These are phyloP conservation scores for Perca flavescens DNA, from an alignment of 2,113 vertebrate species.

Conservation along the genomic window DNA sequence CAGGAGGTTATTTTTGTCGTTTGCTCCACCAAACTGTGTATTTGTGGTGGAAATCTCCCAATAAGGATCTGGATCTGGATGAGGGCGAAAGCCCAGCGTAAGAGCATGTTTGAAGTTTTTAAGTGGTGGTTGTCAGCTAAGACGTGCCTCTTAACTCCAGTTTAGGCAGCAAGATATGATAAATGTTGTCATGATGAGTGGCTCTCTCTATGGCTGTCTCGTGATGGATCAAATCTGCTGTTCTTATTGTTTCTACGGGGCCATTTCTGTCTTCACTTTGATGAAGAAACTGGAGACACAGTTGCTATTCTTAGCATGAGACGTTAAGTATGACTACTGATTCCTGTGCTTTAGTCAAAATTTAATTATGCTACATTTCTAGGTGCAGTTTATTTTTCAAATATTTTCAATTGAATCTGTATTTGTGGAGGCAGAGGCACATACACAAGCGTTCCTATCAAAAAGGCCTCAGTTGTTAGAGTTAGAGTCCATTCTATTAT, in stretches of 20 bases:
- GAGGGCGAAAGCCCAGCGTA: slow-evolving; percentile 38
- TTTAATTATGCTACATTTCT: not conserved
- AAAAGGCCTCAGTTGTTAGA: not conserved
- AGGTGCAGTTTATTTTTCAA: not conserved
- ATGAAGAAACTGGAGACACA: slow-evolving; percentile 11
- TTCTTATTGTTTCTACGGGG: slow-evolving; percentile 4
- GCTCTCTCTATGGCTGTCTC: slow-evolving; percentile 36
- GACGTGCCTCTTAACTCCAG: slow-evolving; percentile 57
- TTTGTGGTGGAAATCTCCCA: slow-evolving; percentile 48
- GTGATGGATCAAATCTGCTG: slow-evolving; percentile 46
- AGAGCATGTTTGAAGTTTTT: slow-evolving; percentile 63
- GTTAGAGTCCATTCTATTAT: not conserved
- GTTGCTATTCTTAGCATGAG: slow-evolving; percentile 48
- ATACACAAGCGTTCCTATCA: not conserved
- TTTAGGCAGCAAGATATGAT: slow-evolving; percentile 54
- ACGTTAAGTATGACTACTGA: slow-evolving; percentile 62
- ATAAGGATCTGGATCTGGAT: slow-evolving; percentile 43
- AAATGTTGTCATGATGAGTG: slow-evolving; percentile 67
- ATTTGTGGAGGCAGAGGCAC: not conserved
- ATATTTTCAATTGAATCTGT: not conserved
- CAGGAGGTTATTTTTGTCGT: slow-evolving; percentile 46
- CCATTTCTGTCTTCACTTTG: slow-evolving; percentile 29
- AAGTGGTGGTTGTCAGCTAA: slow-evolving; percentile 73
- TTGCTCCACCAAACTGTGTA: slow-evolving; percentile 15
- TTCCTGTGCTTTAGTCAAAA: not conserved